Conservation (phyloP, 2,797 vertebrate genomes). For the Dromococcyx pavoninus region DNA sequence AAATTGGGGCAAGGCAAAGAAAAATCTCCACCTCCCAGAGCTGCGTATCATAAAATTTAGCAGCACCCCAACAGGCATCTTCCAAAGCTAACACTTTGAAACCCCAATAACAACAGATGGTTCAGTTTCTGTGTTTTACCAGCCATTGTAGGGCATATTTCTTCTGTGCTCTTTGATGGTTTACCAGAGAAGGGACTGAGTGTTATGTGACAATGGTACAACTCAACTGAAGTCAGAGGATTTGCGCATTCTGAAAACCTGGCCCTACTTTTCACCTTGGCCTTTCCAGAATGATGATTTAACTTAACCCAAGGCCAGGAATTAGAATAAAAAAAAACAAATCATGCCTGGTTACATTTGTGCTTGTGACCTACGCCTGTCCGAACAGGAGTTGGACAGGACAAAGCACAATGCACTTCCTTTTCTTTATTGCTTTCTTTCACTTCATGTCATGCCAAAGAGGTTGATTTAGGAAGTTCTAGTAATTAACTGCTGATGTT, state of each 20-base stretch:
- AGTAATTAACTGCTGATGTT: constrained; percentile 73
- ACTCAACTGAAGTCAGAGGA: background rate
- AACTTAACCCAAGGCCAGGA: constrained; percentile 64
- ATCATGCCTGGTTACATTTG: constrained; percentile 63
- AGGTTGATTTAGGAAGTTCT: constrained; percentile 72
- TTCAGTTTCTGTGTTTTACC: background rate
- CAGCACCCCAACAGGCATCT: background rate
- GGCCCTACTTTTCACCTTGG: constrained; percentile 52
- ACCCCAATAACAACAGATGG: background rate
- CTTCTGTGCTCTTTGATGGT: background rate
- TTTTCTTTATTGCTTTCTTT: constrained; percentile 72
- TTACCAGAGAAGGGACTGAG: background rate
- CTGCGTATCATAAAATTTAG: background rate
- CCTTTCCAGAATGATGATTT: constrained; percentile 32
- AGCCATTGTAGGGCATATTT: background rate
- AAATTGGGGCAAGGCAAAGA: background rate
- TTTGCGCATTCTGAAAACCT: constrained; percentile 6
- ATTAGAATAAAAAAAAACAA: constrained; percentile 49
- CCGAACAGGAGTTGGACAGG: constrained; percentile 61
- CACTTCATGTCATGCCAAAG: constrained; percentile 77
- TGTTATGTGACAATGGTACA: background rate
- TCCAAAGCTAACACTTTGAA: background rate
- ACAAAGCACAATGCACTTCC: constrained; percentile 79
- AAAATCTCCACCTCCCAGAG: background rate
- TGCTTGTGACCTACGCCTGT: constrained; percentile 67